These are phyloP conservation scores for Lepus townsendii DNA, from an alignment of 2,797 vertebrate genomes.

Conservation along the genomic window DNA sequence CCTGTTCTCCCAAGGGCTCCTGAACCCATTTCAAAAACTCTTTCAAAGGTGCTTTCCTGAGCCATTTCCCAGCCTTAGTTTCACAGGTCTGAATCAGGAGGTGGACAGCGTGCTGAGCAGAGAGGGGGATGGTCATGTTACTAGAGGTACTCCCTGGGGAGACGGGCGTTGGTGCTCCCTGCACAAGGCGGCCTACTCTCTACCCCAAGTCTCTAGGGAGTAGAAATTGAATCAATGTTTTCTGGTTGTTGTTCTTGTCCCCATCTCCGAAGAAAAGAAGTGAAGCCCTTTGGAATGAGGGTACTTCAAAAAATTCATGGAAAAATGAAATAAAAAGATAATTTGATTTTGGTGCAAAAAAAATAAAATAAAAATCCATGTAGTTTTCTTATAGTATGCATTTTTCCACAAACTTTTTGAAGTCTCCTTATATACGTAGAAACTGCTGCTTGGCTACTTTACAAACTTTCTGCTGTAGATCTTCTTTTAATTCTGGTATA, in stretches of 20 bases:
- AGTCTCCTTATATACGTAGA: neutral
- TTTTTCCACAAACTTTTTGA: too few species aligned
- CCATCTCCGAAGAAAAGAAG: neutral
- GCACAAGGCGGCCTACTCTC: neutral
- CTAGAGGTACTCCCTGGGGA: neutral
- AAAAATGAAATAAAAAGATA: too few species aligned
- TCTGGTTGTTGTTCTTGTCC: neutral
- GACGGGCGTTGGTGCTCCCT: neutral
- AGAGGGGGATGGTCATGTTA: neutral
- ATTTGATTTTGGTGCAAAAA: too few species aligned
- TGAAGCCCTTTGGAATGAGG: neutral
- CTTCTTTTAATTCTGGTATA: neutral
- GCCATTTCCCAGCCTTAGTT: too few species aligned
- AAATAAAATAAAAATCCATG: too few species aligned
- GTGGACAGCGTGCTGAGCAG: neutral
- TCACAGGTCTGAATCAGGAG: neutral
- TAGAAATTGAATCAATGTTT: neutral
- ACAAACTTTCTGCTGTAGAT: neutral
- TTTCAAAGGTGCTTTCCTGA: too few species aligned
- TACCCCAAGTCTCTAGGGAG: conserved; percentile 12
- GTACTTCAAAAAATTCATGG: too few species aligned
- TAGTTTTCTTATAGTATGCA: too few species aligned
- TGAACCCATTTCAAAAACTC: too few species aligned
- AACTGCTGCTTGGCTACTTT: conserved; percentile 7
- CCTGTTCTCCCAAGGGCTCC: too few species aligned